Evolutionary conservation across 2,113 vertebrate species (phyloP).

Genomic region (Heloderma charlesbogerti): DNA sequence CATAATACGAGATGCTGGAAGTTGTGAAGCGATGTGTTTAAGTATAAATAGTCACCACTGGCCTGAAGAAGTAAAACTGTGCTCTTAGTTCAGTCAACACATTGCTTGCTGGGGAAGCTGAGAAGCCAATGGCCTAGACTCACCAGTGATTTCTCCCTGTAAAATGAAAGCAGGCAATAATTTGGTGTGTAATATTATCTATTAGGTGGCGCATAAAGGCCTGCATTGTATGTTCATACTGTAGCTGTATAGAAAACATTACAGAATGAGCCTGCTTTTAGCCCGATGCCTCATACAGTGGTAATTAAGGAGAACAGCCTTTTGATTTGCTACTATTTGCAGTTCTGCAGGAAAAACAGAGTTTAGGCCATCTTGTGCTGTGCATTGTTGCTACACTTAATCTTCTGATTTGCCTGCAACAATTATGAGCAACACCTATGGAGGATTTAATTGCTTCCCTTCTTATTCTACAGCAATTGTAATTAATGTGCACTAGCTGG

Average conservation of each 20-base stretch:
- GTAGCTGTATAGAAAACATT: conserved; percentile 83
- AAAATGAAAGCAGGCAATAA: conserved; percentile 75
- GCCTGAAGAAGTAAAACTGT: conserved; percentile 77
- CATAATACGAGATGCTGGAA: conserved; percentile 70
- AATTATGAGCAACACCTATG: conserved; percentile 78
- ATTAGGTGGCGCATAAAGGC: conserved; percentile 78
- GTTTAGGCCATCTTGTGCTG: conserved; percentile 81
- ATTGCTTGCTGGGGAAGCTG: conserved; percentile 73
- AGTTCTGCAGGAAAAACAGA: conserved; percentile 81
- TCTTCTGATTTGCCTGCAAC: conserved; percentile 80
- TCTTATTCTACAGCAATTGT: conserved; percentile 73
- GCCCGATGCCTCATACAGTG: conserved; percentile 81
- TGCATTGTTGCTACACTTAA: conserved; percentile 80
- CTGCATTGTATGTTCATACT: conserved; percentile 79
- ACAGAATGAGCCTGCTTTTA: conserved; percentile 86
- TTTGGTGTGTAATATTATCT: conserved; percentile 80
- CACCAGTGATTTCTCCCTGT: conserved; percentile 72
- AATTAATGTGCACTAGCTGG: conserved; percentile 77
- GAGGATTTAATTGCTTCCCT: conserved; percentile 84
- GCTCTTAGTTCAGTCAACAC: conserved; percentile 74
- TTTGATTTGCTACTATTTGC: conserved; percentile 84
- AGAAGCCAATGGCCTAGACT: conserved; percentile 72
- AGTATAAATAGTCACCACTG: conserved; percentile 78
- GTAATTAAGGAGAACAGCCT: conserved; percentile 85
- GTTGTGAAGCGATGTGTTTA: conserved; percentile 79